phyloP scores from a whole-genome alignment of 2,797 vertebrate species.

The Sebastes steindachneri region DNA sequence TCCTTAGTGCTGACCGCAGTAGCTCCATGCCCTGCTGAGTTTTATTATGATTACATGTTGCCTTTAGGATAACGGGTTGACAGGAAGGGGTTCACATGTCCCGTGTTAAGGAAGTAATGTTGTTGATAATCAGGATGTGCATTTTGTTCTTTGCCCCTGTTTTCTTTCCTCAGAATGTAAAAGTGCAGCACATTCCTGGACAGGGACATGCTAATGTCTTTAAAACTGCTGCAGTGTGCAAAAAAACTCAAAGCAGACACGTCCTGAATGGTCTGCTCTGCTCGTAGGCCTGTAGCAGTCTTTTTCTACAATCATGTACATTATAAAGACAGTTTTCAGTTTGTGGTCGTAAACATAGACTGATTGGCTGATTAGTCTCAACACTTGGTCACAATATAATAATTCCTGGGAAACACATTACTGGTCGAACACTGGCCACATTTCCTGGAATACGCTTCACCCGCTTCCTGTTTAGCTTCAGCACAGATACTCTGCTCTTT shows the following conservation, averaged over 20 bases:
- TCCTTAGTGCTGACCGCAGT: neutral
- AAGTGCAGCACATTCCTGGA: conserved; percentile 50
- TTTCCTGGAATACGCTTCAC: conserved; percentile 26
- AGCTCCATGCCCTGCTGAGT: neutral
- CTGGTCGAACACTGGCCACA: neutral
- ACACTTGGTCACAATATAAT: neutral
- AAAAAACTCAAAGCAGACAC: neutral
- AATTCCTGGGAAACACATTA: neutral
- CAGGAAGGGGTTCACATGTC: conserved; percentile 2
- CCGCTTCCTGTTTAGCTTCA: conserved; percentile 32
- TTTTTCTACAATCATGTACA: neutral
- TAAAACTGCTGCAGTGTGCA: conserved; percentile 19
- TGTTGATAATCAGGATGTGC: conserved; percentile 41
- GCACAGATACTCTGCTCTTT: neutral
- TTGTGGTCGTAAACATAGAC: neutral
- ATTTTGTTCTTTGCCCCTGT: conserved; percentile 10
- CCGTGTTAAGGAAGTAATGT: conserved; percentile 16
- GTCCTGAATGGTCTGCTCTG: neutral
- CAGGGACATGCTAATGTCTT: neutral
- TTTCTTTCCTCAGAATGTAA: conserved; percentile 30
- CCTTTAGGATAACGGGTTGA: neutral
- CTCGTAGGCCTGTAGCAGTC: neutral
- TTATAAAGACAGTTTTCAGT: neutral
- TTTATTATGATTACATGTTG: neutral
- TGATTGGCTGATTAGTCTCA: neutral